These are phyloP conservation scores for Collichthys lucidus DNA, from an alignment of 2,113 vertebrate genomes.

Conservation along the genomic window DNA sequence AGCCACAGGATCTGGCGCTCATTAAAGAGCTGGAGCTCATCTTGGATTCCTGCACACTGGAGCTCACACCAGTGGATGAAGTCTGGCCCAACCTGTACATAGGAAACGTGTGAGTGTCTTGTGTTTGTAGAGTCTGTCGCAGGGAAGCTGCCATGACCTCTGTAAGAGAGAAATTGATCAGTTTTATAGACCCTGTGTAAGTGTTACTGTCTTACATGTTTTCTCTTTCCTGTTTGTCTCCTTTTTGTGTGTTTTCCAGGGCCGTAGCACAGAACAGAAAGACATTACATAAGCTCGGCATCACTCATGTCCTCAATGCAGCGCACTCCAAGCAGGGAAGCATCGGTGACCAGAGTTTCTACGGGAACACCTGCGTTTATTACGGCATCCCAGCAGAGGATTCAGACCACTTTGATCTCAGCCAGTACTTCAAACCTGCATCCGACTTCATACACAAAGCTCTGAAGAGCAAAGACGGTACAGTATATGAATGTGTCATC, in stretches of 20 bases:
- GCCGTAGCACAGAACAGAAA: conserved; percentile 83
- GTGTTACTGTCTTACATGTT: background rate
- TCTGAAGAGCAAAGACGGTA: conserved; percentile 83
- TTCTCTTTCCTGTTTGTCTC: background rate
- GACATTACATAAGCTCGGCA: conserved; percentile 79
- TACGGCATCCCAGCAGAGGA: conserved; percentile 87
- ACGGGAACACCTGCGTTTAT: conserved; percentile 86
- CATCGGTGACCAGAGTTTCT: conserved; percentile 90
- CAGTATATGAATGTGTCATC: background rate
- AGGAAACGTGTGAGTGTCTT: conserved; percentile 85
- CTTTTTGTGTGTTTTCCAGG: conserved; percentile 66
- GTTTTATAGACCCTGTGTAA: background rate
- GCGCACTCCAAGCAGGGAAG: conserved; percentile 89
- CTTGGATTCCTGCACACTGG: conserved; percentile 85
- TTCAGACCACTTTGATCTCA: conserved; percentile 84
- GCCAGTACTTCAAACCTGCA: conserved; percentile 80
- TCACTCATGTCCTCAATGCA: conserved; percentile 86
- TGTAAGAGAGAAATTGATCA: background rate
- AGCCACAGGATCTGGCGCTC: conserved; percentile 65
- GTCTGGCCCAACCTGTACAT: conserved; percentile 86
- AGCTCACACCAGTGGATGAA: conserved; percentile 84
- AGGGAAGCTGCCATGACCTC: background rate
- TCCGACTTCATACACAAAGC: conserved; percentile 86
- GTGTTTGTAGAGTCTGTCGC: background rate
- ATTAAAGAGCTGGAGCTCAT: conserved; percentile 75